These are phyloP conservation scores for Drosophila ercepeae DNA, from an alignment of 1,140 invertebrate genomes.

Conservation along the genomic window DNA sequence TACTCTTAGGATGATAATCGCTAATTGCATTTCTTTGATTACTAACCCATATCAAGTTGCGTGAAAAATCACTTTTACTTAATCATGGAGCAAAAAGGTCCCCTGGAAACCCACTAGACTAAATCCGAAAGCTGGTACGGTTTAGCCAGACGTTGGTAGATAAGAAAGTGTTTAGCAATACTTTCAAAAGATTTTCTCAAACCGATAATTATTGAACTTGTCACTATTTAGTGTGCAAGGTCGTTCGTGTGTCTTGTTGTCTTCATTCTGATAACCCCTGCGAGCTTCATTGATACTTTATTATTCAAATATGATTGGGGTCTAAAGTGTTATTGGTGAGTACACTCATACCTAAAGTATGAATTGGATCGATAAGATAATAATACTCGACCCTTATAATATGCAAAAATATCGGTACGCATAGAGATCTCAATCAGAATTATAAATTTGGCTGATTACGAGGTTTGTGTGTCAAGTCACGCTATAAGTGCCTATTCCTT, in stretches of 20 bases:
- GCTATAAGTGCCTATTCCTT: not conserved
- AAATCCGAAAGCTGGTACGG: not conserved
- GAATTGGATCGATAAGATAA: conserved; percentile 26
- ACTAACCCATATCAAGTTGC: conserved; percentile 8
- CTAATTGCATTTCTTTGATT: conserved; percentile 15
- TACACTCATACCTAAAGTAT: not conserved
- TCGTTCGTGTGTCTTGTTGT: not conserved
- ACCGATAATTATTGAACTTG: no score
- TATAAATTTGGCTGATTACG: conserved; percentile 7
- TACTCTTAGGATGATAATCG: no score
- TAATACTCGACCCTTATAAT: conserved; percentile 3
- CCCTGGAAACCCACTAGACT: conserved; percentile 4
- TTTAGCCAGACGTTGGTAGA: conserved; percentile 4
- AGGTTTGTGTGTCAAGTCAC: conserved; percentile 14
- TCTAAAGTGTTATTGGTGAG: not conserved
- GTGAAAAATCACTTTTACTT: conserved; percentile 1
- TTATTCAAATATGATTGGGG: not conserved
- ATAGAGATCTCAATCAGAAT: conserved; percentile 18
- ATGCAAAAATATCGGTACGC: conserved; percentile 16
- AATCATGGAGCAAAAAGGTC: conserved; percentile 15
- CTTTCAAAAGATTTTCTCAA: not conserved
- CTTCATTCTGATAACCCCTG: not conserved
- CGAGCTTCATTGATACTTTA: not conserved
- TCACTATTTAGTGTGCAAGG: not conserved
- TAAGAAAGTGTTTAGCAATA: conserved; percentile 22